Evolutionary conservation across 1,140 invertebrate genomes (phyloP).

Genomic region (Chironomus striatipennis): DNA sequence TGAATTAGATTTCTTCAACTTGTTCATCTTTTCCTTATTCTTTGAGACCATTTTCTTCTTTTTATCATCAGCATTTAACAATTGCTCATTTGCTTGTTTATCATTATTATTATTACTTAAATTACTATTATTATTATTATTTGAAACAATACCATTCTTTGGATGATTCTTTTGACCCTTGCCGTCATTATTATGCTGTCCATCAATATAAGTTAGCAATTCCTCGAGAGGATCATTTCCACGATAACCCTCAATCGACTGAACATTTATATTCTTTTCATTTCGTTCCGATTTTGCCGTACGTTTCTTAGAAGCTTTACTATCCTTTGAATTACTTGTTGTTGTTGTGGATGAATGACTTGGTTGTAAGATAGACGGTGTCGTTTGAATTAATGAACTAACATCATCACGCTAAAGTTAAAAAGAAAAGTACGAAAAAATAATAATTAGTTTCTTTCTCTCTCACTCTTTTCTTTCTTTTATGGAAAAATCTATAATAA

Average conservation of each 20-base stretch:
- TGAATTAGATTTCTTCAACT: slow-evolving; percentile 54
- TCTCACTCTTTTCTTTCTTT: too few relatives aligned
- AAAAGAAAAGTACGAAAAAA: neutral
- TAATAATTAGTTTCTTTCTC: neutral
- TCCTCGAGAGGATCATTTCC: slow-evolving; percentile 47
- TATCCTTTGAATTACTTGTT: slow-evolving; percentile 37
- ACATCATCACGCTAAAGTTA: neutral
- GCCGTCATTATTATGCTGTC: slow-evolving; percentile 25
- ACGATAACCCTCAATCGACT: slow-evolving; percentile 48
- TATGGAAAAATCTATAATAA: too few relatives aligned
- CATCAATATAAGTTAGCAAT: slow-evolving; percentile 44
- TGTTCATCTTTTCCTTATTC: slow-evolving; percentile 32
- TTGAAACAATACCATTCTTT: slow-evolving; percentile 26
- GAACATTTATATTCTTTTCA: slow-evolving; percentile 47
- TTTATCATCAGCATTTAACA: slow-evolving; percentile 25
- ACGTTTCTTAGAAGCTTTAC: slow-evolving; percentile 37
- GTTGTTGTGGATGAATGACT: slow-evolving; percentile 29
- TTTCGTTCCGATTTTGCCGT: slow-evolving; percentile 42
- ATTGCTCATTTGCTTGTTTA: slow-evolving; percentile 21
- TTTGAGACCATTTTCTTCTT: slow-evolving; percentile 35
- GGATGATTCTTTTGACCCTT: slow-evolving; percentile 27
- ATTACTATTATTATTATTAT: neutral
- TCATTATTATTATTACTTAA: too few relatives aligned
- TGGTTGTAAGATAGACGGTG: slow-evolving; percentile 25
- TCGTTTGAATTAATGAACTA: slow-evolving; percentile 24